These are phyloP conservation scores for Arothron firmamentum DNA, from an alignment of 2,113 vertebrate genomes.

Conservation along the genomic window DNA sequence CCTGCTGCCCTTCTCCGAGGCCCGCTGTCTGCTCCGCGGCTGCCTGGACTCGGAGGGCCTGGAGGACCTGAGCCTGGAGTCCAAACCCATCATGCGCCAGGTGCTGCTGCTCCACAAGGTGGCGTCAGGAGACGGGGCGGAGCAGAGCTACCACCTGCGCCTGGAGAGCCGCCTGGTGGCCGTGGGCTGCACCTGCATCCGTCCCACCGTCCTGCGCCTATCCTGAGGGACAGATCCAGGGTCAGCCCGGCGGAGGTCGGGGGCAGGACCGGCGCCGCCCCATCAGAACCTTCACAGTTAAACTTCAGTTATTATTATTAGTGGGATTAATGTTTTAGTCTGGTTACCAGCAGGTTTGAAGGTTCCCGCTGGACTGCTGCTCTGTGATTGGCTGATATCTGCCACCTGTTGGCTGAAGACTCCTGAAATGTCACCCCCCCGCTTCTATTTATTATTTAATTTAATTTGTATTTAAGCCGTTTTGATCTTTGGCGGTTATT, in stretches of 20 bases:
- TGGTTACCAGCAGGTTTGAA: too few species aligned
- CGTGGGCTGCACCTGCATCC: slow-evolving; percentile 86
- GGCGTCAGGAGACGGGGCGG: slow-evolving; percentile 8
- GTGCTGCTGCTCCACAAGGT: slow-evolving; percentile 79
- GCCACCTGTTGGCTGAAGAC: too few species aligned
- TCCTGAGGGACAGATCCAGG: slow-evolving; percentile 23
- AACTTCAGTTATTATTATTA: too few species aligned
- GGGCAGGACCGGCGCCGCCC: too few species aligned
- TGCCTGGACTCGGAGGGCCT: slow-evolving; percentile 68
- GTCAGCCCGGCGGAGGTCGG: neutral
- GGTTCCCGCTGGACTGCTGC: too few species aligned
- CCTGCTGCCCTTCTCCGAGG: slow-evolving; percentile 71
- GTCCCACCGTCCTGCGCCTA: slow-evolving; percentile 42
- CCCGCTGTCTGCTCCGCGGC: slow-evolving; percentile 73
- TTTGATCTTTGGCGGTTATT: slow-evolving; percentile 29
- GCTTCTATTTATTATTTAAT: slow-evolving; percentile 21
- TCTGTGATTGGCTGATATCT: too few species aligned
- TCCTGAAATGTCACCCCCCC: neutral
- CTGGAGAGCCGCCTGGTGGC: slow-evolving; percentile 79
- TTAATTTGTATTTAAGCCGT: slow-evolving; percentile 42
- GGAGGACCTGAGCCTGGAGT: slow-evolving; percentile 75
- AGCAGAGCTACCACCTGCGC: slow-evolving; percentile 54
- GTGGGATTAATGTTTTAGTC: too few species aligned
- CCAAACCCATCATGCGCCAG: slow-evolving; percentile 81
- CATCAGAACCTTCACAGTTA: too few species aligned